Base-by-base conservation (phyloP, 2,888 invertebrate genomes). In the Coecobrya sp. region DNA sequence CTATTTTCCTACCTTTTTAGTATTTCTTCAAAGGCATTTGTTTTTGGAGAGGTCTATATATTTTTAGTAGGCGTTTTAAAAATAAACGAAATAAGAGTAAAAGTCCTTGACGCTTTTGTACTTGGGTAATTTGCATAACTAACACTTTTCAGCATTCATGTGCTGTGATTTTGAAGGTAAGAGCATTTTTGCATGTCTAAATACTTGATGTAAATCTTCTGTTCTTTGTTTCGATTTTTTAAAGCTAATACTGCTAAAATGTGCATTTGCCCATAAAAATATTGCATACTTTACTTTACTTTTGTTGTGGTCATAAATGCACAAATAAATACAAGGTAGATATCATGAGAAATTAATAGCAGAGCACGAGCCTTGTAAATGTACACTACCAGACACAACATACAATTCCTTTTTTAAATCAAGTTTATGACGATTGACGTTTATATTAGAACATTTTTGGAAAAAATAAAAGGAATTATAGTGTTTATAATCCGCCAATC, bases 81-180 rank as follows among this genome's bases (percentile, higher is more conserved):
- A 73, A 19, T 42, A 73, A 42, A 36, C 36, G 19, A 42, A 73
- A 42, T 42, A 16, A 65, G 25, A 36, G 45, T 30, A 65, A 68
- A 86, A 52, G 86, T 73, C 86, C 86, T 86, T 86, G 86, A 59
- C 25, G 52, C 30, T 42, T 59, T 76, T 86, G 11, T 76, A n/a
- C 19, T 55, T 55, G 5, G 1, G 16, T 55, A 76, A 4, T 86
- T 73, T 86, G 73, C 59, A 59, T 86, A 86, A 76, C 55, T 84
- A 36, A 25, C 62, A 13, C 84, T 22, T 22, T 65, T 82, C 4
- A 55, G 36, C 52, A 27, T 59, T 59, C 59, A 10, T 16, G 30
- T 25, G 36, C 4, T 16, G 13, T 2, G 3, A 42, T 42, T 36
- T n/a, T n/a, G 42, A 73, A 73, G 70, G 68, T 70, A 36, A 30